These are phyloP conservation scores for Bombus soroeensis DNA, from an alignment of 1,140 invertebrate species.

Conservation along the genomic window DNA sequence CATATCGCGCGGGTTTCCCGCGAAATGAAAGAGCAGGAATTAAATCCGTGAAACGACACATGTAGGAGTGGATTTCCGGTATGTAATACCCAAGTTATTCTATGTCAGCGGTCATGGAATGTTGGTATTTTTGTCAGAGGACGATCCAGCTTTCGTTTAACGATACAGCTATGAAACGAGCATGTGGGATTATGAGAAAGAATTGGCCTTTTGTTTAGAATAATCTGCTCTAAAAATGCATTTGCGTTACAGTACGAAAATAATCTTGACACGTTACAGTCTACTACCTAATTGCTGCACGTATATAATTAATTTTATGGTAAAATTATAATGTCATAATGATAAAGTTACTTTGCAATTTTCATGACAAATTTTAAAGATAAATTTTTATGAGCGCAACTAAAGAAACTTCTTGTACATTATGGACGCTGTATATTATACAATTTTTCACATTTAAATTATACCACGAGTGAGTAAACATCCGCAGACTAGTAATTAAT, in stretches of 20 bases:
- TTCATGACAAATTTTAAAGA: too few species aligned
- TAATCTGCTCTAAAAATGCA: background rate
- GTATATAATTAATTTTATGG: too few species aligned
- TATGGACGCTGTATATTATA: background rate
- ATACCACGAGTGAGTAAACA: background rate
- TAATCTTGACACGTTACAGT: too few species aligned
- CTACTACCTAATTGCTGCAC: too few species aligned
- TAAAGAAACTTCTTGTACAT: too few species aligned
- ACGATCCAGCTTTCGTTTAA: background rate
- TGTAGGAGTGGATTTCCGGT: background rate
- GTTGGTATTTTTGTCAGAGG: background rate
- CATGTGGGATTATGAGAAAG: background rate
- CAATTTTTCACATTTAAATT: background rate
- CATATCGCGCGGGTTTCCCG: slow-evolving; percentile 40
- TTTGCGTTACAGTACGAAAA: background rate
- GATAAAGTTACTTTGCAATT: too few species aligned
- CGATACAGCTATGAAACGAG: too few species aligned
- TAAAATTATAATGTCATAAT: too few species aligned
- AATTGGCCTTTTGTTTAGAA: background rate
- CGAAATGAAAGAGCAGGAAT: slow-evolving; percentile 54
- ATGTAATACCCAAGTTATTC: slow-evolving; percentile 1
- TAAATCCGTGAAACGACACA: slow-evolving; percentile 43
- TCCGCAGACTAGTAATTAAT: background rate
- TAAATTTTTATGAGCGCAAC: too few species aligned
- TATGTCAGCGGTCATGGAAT: too few species aligned